Base-by-base conservation (phyloP, 2,888 invertebrate genomes). In the Acronicta aceris region DNA sequence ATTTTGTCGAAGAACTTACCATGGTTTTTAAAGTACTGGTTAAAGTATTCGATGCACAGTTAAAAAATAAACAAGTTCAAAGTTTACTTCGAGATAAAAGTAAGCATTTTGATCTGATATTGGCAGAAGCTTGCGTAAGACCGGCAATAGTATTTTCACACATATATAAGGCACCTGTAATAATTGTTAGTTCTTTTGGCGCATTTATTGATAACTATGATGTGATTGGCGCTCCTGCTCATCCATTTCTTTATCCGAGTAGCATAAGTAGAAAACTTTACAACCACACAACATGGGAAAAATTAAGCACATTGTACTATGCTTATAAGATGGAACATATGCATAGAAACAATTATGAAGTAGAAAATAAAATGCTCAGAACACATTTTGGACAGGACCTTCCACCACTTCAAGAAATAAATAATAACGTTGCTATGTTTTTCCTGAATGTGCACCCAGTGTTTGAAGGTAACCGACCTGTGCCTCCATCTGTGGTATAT, bases 361-460 rank as follows among this genome's bases (percentile, higher is more conserved):
- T 4, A n/a, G 61, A 62, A 40, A 41, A 70, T 16, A 33, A 55
- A 6, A 48, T 66, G 17, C 12, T 54, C 8, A 36, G 7, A 15
- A 46, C 30, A 10, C 52, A 67, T 42, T 71, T 71, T 45, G 72
- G 67, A 43, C 50, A 56, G 13, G 43, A 66, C 4, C 36, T 53
- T 16, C 75, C 76, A 0, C 36, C 59, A 0, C 17, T 73, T 0
- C 30, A 41, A 38, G 67, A 76, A 40, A 42, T 75, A 21, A 55
- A 52, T 5, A 63, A 67, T 9, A 83, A 82, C 53, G 65, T 87
- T 16, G 78, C 83, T 3, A 81, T 88, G 81, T 36, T 85, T 5
- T 83, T 88, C 25, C 9, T 86, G 12, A 85, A 86, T 52, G 60
- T 81, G 17, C 75, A 87, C 74, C 81, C 83, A 4, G 54, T 87